Evolutionary conservation across 2,888 invertebrate genomes (phyloP).

Genomic region (Gastrophysa polygoni): DNA sequence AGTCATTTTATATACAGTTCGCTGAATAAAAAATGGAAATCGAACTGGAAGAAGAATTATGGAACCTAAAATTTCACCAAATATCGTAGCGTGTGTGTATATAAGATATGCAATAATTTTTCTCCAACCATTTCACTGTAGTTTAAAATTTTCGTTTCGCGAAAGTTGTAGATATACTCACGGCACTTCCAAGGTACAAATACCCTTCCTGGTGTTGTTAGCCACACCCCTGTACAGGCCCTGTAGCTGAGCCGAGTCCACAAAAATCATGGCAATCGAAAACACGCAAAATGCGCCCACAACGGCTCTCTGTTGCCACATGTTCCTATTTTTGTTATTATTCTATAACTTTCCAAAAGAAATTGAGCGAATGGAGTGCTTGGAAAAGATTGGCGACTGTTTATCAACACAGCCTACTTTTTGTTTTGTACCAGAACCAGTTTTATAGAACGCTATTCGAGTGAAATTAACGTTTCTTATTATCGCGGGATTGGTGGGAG

Average conservation of each 20-base stretch:
- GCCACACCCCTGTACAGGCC: slow-evolving; percentile 18
- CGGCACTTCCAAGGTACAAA: slow-evolving; percentile 70
- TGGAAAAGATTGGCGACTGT: background rate
- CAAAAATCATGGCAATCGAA: slow-evolving; percentile 16
- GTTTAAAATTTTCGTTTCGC: background rate
- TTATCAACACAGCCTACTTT: slow-evolving; percentile 6
- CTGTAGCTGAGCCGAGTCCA: slow-evolving; percentile 25
- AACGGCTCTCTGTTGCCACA: slow-evolving; percentile 22
- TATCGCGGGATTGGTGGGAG: slow-evolving; percentile 4
- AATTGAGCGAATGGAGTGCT: background rate
- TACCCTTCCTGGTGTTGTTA: slow-evolving; percentile 54
- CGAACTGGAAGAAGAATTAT: too few relatives aligned
- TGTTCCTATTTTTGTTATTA: slow-evolving; percentile 2
- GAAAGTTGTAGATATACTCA: slow-evolving; percentile 57
- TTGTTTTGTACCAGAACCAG: background rate
- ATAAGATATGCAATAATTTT: too few relatives aligned
- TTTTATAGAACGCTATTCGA: background rate
- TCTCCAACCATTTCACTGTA: too few relatives aligned
- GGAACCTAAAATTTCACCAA: too few relatives aligned
- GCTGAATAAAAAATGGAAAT: too few relatives aligned
- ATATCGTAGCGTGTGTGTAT: too few relatives aligned
- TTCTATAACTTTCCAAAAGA: background rate
- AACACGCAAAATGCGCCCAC: slow-evolving; percentile 10
- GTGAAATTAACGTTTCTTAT: slow-evolving; percentile 6
- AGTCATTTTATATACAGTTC: too few relatives aligned